A percentile compares a stretch with the other conserved stretches of the same genome.
phyloP scores from a whole-genome alignment of 2,888 invertebrate species.

The Dicyrtoma fusca region DNA sequence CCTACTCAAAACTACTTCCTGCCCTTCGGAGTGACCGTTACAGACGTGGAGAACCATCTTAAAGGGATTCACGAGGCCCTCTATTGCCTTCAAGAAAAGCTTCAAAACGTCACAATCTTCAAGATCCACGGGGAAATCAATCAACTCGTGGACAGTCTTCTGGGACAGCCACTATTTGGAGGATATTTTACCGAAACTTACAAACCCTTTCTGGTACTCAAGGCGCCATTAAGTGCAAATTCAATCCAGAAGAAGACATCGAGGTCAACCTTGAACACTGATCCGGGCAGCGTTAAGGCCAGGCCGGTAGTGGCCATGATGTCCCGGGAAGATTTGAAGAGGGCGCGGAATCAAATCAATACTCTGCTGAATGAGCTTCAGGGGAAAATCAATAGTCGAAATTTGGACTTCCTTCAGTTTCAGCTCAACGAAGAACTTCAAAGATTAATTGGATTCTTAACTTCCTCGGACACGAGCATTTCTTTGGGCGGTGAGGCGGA shows the following conservation, averaged over 20 bases:
- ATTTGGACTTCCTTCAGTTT: too few species aligned
- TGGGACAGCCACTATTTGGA: too few species aligned
- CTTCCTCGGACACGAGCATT: too few species aligned
- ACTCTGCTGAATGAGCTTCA: not conserved
- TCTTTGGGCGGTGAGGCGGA: too few species aligned
- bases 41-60: not conserved
- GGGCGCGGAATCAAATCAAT: not conserved
- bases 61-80: not conserved
- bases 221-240: not conserved
- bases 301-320: not conserved
- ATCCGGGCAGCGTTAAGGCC: not conserved
- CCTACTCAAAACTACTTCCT: not conserved
- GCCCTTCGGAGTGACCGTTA: not conserved
- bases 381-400: not conserved
- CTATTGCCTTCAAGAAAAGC: not conserved
- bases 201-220: too few species aligned
- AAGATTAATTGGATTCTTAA: too few species aligned
- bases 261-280: not conserved
- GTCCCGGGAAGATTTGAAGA: not conserved
- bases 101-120: not conserved
- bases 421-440: too few species aligned
- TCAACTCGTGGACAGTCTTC: not conserved
- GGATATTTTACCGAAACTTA: too few species aligned
- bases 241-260: not conserved
- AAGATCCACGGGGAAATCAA: not conserved